A percentile compares a stretch with the other conserved stretches of the same genome.
Evolutionary conservation across 2,797 vertebrate species (phyloP).

Genomic region (Merluccius polli): DNA sequence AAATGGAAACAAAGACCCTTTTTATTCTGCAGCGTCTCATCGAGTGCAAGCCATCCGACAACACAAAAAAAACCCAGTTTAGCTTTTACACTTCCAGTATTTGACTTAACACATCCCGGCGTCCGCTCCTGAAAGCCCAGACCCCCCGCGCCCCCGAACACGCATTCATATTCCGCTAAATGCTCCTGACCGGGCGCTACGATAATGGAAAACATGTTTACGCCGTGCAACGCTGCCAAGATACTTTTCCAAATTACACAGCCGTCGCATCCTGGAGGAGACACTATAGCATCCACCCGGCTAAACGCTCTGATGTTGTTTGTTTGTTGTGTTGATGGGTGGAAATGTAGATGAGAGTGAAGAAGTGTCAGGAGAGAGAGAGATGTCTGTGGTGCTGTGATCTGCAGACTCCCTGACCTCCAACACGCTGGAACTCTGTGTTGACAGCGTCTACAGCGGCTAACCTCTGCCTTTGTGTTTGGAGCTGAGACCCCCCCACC

Average conservation of each 20-base stretch:
- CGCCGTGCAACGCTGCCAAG: background rate
- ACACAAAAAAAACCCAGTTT: background rate
- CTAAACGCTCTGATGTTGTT: background rate
- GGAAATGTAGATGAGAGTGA: background rate
- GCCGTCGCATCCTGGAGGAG: background rate
- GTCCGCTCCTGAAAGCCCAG: background rate
- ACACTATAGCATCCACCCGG: background rate
- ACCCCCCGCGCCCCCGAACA: background rate
- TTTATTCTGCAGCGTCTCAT: background rate
- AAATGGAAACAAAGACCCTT: background rate
- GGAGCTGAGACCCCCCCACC: conserved; percentile 28
- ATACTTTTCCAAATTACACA: conserved; percentile 7
- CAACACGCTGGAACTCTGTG: conserved; percentile 59
- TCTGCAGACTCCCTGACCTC: conserved; percentile 57
- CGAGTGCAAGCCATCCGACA: background rate
- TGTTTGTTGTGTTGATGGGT: background rate
- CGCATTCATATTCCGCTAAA: background rate
- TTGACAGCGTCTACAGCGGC: conserved; percentile 67
- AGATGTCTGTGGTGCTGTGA: background rate
- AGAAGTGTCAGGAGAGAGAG: background rate
- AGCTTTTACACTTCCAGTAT: background rate
- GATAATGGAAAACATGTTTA: conserved; percentile 7
- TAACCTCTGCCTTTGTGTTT: conserved; percentile 59
- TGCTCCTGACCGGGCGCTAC: background rate
- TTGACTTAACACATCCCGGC: background rate